phyloP scores from a whole-genome alignment of 2,888 invertebrate species.

The Hipparchia semele region DNA sequence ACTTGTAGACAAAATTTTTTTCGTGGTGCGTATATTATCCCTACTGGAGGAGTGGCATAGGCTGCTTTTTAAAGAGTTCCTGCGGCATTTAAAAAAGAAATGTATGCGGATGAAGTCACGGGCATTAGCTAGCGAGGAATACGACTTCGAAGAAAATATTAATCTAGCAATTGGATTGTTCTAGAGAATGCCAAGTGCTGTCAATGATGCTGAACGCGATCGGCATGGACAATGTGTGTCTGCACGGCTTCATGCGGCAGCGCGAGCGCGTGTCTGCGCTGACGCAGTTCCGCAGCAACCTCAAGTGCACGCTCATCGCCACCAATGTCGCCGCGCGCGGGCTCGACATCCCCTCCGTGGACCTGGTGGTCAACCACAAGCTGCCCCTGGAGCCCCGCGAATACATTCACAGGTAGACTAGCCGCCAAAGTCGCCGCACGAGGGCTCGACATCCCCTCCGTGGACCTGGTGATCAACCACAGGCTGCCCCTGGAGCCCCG shows the following conservation, averaged over 20 bases:
- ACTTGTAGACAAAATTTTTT: too few species aligned
- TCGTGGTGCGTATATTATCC: too few species aligned
- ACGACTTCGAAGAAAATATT: too few species aligned
- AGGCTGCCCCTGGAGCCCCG: slow-evolving; percentile 95
- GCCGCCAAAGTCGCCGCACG: too few species aligned
- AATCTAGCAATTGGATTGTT: slow-evolving; percentile 1
- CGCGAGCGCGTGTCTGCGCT: slow-evolving; percentile 92
- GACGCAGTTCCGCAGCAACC: slow-evolving; percentile 94
- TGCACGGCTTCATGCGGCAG: slow-evolving; percentile 97
- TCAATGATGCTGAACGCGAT: slow-evolving; percentile 94
- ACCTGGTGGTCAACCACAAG: slow-evolving; percentile 97
- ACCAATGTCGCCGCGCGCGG: slow-evolving; percentile 99
- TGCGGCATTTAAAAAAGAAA: too few species aligned
- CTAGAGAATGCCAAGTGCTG: slow-evolving; percentile 93
- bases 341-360: slow-evolving; percentile 97
- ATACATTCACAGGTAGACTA: slow-evolving; percentile 90
- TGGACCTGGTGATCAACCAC: slow-evolving; percentile 97
- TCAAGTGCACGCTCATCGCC: slow-evolving; percentile 94
- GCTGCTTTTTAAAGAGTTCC: too few species aligned
- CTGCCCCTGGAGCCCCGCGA: slow-evolving; percentile 95
- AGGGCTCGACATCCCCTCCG: slow-evolving; percentile 84
- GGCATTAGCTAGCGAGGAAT: too few species aligned
- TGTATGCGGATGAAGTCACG: too few species aligned
- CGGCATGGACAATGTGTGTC: slow-evolving; percentile 93
- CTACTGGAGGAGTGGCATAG: too few species aligned